phyloP scores from a whole-genome alignment of 2,113 vertebrate genomes.

The Gambusia affinis region DNA sequence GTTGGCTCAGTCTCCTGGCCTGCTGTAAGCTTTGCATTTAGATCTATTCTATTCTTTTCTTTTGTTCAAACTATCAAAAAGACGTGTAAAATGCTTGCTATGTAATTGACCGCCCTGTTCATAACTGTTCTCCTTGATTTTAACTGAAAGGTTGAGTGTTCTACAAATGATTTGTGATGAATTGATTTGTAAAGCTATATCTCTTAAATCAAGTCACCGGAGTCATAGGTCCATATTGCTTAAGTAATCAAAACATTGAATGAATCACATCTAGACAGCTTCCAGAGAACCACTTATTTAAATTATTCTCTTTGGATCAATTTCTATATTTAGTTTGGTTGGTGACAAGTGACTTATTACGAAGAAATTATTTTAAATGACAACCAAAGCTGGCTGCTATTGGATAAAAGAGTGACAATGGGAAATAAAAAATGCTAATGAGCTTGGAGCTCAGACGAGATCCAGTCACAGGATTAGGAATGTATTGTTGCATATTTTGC shows the following conservation, averaged over 20 bases:
- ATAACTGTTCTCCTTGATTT: conserved; percentile 19
- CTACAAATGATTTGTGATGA: conserved; percentile 25
- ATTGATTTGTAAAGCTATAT: conserved; percentile 40
- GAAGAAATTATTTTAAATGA: conserved; percentile 36
- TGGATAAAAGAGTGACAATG: too few relatives aligned
- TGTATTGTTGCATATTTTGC: too few relatives aligned
- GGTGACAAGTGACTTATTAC: conserved; percentile 29
- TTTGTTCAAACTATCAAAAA: background rate
- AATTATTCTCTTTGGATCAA: conserved; percentile 50
- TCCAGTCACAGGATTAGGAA: too few relatives aligned
- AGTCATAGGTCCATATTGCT: conserved; percentile 24
- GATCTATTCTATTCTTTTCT: conserved; percentile 10
- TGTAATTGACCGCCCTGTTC: conserved; percentile 23
- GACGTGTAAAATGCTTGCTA: conserved; percentile 6
- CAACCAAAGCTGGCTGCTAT: background rate
- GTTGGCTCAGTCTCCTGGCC: conserved; percentile 52
- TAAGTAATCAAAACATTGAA: conserved; percentile 32
- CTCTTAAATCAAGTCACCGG: conserved; percentile 34
- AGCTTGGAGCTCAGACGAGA: too few relatives aligned
- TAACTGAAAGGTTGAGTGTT: conserved; percentile 27
- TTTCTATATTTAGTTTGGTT: conserved; percentile 21
- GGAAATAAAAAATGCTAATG: too few relatives aligned
- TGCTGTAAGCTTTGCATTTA: conserved; percentile 18
- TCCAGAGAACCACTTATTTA: conserved; percentile 48
- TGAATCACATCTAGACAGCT: conserved; percentile 54